Evolutionary conservation across 2,113 vertebrate species (phyloP).

Genomic region (Aramus guarauna): DNA sequence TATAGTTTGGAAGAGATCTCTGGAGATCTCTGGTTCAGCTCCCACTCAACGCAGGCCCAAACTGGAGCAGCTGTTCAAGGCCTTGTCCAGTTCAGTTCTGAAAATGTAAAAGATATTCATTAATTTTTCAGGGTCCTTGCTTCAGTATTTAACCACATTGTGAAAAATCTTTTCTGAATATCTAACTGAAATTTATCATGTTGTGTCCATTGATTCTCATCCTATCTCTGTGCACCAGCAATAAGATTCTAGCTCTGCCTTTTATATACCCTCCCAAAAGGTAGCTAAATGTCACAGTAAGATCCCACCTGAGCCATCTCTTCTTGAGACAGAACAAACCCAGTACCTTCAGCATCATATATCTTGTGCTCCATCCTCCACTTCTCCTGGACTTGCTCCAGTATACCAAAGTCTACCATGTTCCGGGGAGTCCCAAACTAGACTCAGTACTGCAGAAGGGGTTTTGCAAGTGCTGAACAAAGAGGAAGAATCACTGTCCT

Average conservation of each 20-base stretch:
- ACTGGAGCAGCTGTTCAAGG: background rate
- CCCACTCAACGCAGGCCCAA: background rate
- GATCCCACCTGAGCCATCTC: background rate
- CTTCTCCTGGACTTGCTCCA: background rate
- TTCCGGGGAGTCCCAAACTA: background rate
- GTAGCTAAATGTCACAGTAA: background rate
- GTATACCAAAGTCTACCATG: background rate
- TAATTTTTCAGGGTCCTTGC: background rate
- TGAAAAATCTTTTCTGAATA: background rate
- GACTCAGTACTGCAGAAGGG: background rate
- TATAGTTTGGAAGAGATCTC: background rate
- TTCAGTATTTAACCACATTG: background rate
- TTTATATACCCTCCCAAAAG: background rate
- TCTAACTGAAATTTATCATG: background rate
- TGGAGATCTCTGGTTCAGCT: background rate
- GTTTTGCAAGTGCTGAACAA: background rate
- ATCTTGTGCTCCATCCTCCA: background rate
- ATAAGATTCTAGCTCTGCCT: background rate
- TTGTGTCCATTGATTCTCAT: background rate
- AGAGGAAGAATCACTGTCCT: background rate
- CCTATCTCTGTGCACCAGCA: background rate
- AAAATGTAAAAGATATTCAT: background rate
- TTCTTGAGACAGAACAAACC: background rate
- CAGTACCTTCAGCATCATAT: background rate
- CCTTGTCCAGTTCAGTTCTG: background rate